phyloP scores from a whole-genome alignment of 2,888 invertebrate species.

The Phlogophora meticulosa region DNA sequence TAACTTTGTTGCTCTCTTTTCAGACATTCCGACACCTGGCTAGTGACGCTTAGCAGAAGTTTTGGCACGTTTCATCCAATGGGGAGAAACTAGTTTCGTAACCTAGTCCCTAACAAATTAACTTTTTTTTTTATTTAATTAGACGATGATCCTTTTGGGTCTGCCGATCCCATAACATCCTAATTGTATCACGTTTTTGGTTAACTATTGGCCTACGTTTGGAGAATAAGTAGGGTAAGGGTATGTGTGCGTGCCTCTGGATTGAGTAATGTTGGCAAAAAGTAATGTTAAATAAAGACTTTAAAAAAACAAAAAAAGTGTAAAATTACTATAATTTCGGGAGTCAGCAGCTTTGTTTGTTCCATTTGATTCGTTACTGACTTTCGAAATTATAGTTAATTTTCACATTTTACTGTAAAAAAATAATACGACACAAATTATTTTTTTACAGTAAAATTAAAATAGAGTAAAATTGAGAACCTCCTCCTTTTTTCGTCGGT shows the following conservation, averaged over 20 bases:
- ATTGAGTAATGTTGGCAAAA: too few species aligned
- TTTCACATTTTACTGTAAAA: too few species aligned
- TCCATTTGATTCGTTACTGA: too few species aligned
- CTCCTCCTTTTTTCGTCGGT: too few species aligned
- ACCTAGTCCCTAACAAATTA: slow-evolving; percentile 31
- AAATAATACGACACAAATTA: too few species aligned
- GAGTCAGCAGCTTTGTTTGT: too few species aligned
- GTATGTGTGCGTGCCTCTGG: neutral
- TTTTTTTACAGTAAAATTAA: too few species aligned
- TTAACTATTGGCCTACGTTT: slow-evolving; percentile 19
- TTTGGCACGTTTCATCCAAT: slow-evolving; percentile 43
- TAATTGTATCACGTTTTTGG: slow-evolving; percentile 39
- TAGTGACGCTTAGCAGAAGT: slow-evolving; percentile 31
- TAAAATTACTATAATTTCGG: too few species aligned
- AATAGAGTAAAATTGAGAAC: too few species aligned
- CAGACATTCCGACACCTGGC: slow-evolving; percentile 19
- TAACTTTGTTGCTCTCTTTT: slow-evolving; percentile 9
- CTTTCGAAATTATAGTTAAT: too few species aligned
- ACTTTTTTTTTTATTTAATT: slow-evolving; percentile 53
- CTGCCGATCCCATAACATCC: slow-evolving; percentile 14
- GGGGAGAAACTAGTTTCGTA: slow-evolving; percentile 44
- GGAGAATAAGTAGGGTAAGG: neutral
- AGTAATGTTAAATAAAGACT: too few species aligned
- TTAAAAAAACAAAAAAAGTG: too few species aligned
- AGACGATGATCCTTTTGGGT: slow-evolving; percentile 36